Conservation (phyloP, 2,888 invertebrate species). For the Noctuana brunneofusca region DNA sequence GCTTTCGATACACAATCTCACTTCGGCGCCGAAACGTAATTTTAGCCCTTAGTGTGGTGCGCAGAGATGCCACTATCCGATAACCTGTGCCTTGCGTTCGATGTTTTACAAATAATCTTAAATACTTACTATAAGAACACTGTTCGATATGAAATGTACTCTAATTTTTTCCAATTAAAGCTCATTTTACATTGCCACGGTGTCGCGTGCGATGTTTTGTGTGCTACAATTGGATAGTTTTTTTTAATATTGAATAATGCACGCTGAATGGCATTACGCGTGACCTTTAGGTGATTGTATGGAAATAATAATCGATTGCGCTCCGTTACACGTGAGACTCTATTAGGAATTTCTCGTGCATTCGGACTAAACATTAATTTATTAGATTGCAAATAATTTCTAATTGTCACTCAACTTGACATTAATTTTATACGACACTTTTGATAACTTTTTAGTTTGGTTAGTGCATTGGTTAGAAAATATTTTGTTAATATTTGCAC, state of each 20-base stretch:
- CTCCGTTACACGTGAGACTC: conserved; percentile 31
- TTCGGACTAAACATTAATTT: conserved; percentile 12
- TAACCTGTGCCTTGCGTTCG: conserved; percentile 51
- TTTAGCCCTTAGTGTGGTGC: conserved; percentile 58
- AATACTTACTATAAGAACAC: conserved; percentile 54
- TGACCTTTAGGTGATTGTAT: conserved; percentile 80
- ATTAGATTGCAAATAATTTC: not conserved
- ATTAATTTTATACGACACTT: too few species aligned
- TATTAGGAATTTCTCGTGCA: conserved; percentile 36
- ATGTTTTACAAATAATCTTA: conserved; percentile 65
- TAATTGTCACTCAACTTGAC: not conserved
- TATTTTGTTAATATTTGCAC: too few species aligned
- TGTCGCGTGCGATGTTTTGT: conserved; percentile 41
- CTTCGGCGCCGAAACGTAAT: conserved; percentile 52
- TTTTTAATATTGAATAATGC: conserved; percentile 63
- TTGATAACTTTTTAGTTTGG: too few species aligned
- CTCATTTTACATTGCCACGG: conserved; percentile 39
- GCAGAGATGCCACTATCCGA: conserved; percentile 60
- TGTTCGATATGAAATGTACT: conserved; percentile 44
- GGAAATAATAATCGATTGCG: conserved; percentile 78
- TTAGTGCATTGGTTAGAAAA: too few species aligned
- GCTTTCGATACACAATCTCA: conserved; percentile 75
- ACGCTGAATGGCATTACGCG: conserved; percentile 76
- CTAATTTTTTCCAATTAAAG: conserved; percentile 41
- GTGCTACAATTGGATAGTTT: conserved; percentile 58